Base-by-base conservation (phyloP, 2,888 invertebrate genomes). In the Leptopilina syphax region DNA sequence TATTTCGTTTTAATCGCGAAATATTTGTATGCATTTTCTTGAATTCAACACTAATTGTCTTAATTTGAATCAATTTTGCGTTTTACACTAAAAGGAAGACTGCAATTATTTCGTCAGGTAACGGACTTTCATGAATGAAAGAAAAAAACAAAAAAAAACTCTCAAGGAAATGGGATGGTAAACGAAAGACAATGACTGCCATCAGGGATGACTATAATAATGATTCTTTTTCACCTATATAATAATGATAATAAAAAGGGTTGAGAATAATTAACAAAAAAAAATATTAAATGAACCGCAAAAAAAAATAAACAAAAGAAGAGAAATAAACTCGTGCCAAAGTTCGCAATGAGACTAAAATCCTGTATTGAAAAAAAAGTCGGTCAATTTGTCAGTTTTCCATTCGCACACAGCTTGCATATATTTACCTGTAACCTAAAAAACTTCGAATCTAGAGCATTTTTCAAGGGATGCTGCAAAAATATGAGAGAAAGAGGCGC, bases 331-430 rank as follows among this genome's bases (percentile, higher is more conserved):
- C 66, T 67, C 77, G 80, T 82, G 83, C 79, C 81, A 83, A 50
- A 83, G 81, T 70, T 78, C 47, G 73, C 65, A 79, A 83, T 81
- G 77, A 83, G 83, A 84, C 81, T 84, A 50, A 84, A 85, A 87
- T 87, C 84, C 85, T 83, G 84, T 83, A 84, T 86, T 84, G 82
- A 82, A 80, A 76, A 79, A 88, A 88, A 88, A 88, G 86, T 87
- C 87, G 88, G 87, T 85, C 87, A 86, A 12, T 70, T 70, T 70
- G 68, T 34, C 9, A 54, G 73, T 73, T 73, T 54, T 27, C n/a
- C 34, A 54, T 54, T 70, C 70, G 4, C 34, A 34, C 54, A 54
- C 54, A 10, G 57, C 73, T 73, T 57, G 54, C 24, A 57, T 34
- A 34, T 73, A 73, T 73, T 73, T 54, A 54, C 57, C 34, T 7